phyloP scores from a whole-genome alignment of 2,113 vertebrate species.

The Rutilus rutilus region DNA sequence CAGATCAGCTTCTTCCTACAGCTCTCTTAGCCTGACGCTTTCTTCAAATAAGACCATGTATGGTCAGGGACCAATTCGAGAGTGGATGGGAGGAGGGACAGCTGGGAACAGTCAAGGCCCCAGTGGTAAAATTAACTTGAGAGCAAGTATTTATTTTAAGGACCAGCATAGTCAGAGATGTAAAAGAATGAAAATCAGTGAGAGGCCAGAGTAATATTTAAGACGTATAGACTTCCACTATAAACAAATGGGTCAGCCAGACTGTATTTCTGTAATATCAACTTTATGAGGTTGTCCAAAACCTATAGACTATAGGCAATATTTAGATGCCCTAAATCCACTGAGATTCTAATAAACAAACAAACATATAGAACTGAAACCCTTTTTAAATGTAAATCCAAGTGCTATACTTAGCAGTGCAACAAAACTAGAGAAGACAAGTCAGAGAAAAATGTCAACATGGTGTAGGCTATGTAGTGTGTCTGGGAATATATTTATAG shows the following conservation, averaged over 20 bases:
- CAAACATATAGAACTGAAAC: not conserved
- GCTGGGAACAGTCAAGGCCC: constrained; percentile 57
- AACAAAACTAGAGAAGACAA: not conserved
- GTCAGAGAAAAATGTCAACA: not conserved
- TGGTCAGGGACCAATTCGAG: constrained; percentile 55
- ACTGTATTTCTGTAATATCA: not conserved
- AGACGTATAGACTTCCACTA: not conserved
- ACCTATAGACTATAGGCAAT: not conserved
- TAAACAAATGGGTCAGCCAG: not conserved
- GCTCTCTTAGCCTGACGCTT: constrained; percentile 43
- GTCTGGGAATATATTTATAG: not conserved
- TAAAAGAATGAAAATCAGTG: constrained; percentile 33
- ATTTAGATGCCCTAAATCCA: not conserved
- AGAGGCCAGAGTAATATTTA: not conserved
- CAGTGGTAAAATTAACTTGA: constrained; percentile 58
- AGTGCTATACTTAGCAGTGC: too few relatives aligned
- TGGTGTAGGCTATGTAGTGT: not conserved
- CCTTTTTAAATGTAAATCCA: not conserved
- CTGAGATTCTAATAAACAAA: not conserved
- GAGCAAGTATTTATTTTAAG: constrained; percentile 57
- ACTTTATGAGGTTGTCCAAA: not conserved
- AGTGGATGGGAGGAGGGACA: constrained; percentile 55
- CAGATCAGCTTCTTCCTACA: constrained; percentile 48
- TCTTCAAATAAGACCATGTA: constrained; percentile 63
- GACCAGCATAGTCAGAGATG: constrained; percentile 42